Evolutionary conservation across 2,797 vertebrate species (phyloP), one percentile per base, ranked within the genome.

Genomic region (Simalia tracyae): DNA sequence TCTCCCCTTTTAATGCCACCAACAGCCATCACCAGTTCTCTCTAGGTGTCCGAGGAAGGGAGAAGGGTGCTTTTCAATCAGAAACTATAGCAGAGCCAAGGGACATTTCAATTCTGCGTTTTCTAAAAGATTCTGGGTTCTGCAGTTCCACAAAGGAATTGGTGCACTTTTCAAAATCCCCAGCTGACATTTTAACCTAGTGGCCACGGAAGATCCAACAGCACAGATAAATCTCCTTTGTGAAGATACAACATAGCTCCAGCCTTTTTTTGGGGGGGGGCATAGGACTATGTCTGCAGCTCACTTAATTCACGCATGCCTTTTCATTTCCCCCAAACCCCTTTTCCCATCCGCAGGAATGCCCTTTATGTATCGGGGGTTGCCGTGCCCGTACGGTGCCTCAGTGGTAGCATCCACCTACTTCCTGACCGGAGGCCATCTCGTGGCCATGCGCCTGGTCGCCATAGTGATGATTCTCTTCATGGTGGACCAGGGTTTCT

Each of bases 351-450:
- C 88, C 68, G 3, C 93, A 99, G 98, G 98, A 12, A 97, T 98
- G 89, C 98, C 98, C 0, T 98, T 98, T 94, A 97, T 98, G 95
- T 99, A 99, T 94, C 98, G 98, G 2, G 99, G 99, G 7, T 97
- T 99, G 88, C 99, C 99, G 5, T 99, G 98, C 95, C 97, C 98
- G 92, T 99, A 99, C 46, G 98, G 99, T 0, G 98, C 98, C 0
- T 98, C 98, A 88, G 98, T 99, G 91, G 93, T 99, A 96, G 97
- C 98, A 54, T 98, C 98, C 59, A 97, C 97, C 89, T 98, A 97
- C 54, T 97, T 99, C 94, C 97, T 99, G 95, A 98, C 97, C 0
- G 98, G 97, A 10, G 98, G 98, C 4, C 98, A 98, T 94, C 90
- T 97, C 7, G 90, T 95, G n/a, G 54, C 98, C 89, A 97, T 99